These are phyloP conservation scores for Scaptodrosophila lebanonensis DNA, from an alignment of 1,140 invertebrate genomes.

Conservation along the genomic window DNA sequence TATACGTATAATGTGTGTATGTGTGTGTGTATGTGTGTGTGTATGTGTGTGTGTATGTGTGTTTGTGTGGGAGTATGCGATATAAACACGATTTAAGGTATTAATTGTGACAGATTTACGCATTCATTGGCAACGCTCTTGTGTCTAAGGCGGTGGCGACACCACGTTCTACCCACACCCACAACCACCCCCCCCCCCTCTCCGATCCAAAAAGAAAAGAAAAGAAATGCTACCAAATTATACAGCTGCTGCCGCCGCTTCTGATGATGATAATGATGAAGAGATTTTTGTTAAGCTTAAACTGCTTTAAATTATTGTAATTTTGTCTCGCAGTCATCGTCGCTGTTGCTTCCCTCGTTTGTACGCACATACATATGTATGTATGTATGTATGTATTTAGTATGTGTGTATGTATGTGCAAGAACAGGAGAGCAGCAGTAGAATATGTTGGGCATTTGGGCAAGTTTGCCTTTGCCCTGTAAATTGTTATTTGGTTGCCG, in stretches of 20 bases:
- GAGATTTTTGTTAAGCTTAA: background rate
- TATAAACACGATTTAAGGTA: constrained; percentile 39
- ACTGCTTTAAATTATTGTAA: constrained; percentile 20
- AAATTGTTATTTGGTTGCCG: too few species aligned
- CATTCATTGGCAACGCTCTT: constrained; percentile 23
- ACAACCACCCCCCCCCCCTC: background rate
- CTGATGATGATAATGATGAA: constrained; percentile 26
- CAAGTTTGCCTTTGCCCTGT: too few species aligned
- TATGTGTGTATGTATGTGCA: too few species aligned
- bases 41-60: too few species aligned
- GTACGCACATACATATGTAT: too few species aligned
- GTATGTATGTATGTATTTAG: too few species aligned
- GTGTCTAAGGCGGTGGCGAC: background rate
- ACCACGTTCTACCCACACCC: background rate
- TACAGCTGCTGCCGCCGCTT: background rate
- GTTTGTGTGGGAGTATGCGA: constrained; percentile 3
- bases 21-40: too few species aligned
- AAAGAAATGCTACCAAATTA: constrained; percentile 4
- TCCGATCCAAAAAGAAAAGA: too few species aligned
- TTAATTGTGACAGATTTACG: constrained; percentile 67
- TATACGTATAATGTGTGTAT: too few species aligned
- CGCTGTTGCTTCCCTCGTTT: background rate
- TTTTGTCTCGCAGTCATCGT: constrained; percentile 11
- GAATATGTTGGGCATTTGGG: too few species aligned
- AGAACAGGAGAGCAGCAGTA: too few species aligned